Evolutionary conservation across 1,140 invertebrate species (phyloP), one percentile per base, ranked within the genome.

Genomic region (Drosophila murphyi): DNA sequence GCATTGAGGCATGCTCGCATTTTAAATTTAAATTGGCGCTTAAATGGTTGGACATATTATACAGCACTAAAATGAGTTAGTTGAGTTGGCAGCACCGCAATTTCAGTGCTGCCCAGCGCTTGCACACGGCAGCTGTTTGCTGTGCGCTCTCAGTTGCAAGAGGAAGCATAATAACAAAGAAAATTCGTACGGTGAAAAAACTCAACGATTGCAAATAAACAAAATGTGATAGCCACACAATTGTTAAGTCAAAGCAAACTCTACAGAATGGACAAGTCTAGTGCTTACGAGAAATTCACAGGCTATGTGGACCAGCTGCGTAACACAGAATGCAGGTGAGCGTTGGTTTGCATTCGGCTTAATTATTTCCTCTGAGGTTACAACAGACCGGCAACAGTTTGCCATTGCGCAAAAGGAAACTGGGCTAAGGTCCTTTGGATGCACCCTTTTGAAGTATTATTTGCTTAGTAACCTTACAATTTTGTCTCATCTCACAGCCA

Each of bases 281-380:
- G 93, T 72, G 80, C 91, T 3, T 88, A 94, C 51, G 95, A 95
- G 55, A 94, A 94, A 78, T 93, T 96, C 68, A 93, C 94, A n/a
- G 95, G 95, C 90, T 94, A 95, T 57, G 94, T 96, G 80, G 95
- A 96, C 82, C 94, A 94, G 71, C 91, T 96, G 59, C 95, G 95
- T 81, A 93, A 94, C 32, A 92, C 93, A 7, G 92, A 93, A 78
- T 92, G 92, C 92, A 91, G 93, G 88, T 92, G 89, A 52, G 89
- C 93, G 10, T 31, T 43, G 3, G n/a, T 39, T 43, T 43, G n/a
- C 31, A 37, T 43, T 34, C 5, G 5, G 10, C 32, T 55, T 32
- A 7, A 28, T 31, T 43, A 4, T 73, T 85, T 20, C 20, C 10
- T 91, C 93, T 82, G 78, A 92, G 72, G 69, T 87, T 92, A 55